phyloP scores from a whole-genome alignment of 2,113 vertebrate species.

The Phocoena sinus region DNA sequence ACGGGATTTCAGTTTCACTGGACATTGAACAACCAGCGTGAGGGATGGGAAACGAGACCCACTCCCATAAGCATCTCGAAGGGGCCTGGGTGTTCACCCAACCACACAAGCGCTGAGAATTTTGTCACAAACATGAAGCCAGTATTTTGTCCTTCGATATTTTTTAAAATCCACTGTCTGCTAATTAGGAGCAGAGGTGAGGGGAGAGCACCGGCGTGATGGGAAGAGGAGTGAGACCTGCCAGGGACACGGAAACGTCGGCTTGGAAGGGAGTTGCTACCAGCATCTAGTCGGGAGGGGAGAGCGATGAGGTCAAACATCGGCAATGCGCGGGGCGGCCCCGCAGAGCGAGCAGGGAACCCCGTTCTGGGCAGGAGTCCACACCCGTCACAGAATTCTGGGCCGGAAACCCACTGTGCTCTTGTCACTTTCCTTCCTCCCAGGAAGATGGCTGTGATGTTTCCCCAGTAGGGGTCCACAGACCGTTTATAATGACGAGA shows the following conservation, averaged over 20 bases:
- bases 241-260: background rate
- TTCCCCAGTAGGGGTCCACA: background rate
- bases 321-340: rapidly evolving
- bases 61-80: background rate
- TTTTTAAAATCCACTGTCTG: background rate
- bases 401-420: rapidly evolving
- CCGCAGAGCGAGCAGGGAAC: background rate
- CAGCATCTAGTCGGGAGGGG: no score
- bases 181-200: background rate
- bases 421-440: background rate
- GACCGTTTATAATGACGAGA: background rate
- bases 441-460: no score
- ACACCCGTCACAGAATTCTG: background rate
- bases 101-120: background rate
- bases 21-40: background rate
- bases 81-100: background rate
- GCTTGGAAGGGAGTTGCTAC: background rate
- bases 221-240: no score
- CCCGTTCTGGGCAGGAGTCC: background rate
- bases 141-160: background rate
- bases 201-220: no score
- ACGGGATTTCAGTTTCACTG: background rate
- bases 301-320: background rate
- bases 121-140: background rate
- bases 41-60: background rate